Evolutionary conservation across 92 coral and sea anemone species (phyloP).

Genomic region (Epizoanthus rinbou): DNA sequence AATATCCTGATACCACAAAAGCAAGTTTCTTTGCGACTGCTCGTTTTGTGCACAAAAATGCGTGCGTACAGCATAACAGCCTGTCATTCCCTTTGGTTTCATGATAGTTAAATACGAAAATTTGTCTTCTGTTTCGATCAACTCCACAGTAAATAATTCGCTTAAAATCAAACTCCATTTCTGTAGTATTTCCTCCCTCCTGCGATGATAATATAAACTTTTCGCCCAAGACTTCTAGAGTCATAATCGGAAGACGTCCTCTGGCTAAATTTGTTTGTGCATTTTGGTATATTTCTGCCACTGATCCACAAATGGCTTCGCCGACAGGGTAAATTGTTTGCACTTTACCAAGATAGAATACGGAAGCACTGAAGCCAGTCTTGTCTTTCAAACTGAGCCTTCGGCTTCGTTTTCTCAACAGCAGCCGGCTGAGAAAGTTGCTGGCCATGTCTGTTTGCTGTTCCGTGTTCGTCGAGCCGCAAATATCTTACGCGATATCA

Average conservation of each 20-base stretch:
- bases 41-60: slow-evolving; percentile 61
- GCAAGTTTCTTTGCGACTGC: slow-evolving; percentile 63
- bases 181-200: slow-evolving; percentile 37
- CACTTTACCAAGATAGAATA: slow-evolving; percentile 75
- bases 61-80: slow-evolving; percentile 64
- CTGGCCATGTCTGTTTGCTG: slow-evolving; percentile 11
- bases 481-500: background rate
- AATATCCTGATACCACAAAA: slow-evolving; percentile 49
- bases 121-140: slow-evolving; percentile 66
- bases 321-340: slow-evolving; percentile 78
- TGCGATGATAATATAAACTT: slow-evolving; percentile 29
- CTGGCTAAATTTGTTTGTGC: slow-evolving; percentile 33
- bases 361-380: slow-evolving; percentile 28
- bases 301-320: slow-evolving; percentile 86
- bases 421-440: slow-evolving; percentile 14
- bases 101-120: slow-evolving; percentile 75
- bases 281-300: slow-evolving; percentile 75
- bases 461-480: background rate
- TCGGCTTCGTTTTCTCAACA: background rate
- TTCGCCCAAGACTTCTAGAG: slow-evolving; percentile 53
- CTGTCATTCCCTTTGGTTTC: slow-evolving; percentile 53
- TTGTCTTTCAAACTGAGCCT: slow-evolving; percentile 19
- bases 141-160: slow-evolving; percentile 88
- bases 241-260: slow-evolving; percentile 53
- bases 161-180: slow-evolving; percentile 49